Base-by-base conservation (phyloP, 2,797 vertebrate species). In the Periophthalmus magnuspinnatus region DNA sequence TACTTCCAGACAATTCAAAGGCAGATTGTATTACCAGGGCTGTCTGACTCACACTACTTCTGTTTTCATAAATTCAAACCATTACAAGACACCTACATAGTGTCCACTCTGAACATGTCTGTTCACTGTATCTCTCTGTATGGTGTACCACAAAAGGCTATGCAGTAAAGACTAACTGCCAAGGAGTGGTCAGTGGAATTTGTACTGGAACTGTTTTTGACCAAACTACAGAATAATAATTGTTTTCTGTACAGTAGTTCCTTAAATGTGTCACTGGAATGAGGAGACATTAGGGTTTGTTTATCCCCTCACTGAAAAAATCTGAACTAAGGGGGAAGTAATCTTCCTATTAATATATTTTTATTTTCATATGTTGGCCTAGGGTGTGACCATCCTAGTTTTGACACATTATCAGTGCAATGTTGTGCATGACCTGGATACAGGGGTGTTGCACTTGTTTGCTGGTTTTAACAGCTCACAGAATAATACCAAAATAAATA, bases 361-460 rank as follows among this genome's bases (percentile, higher is more conserved):
- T 92, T 93, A 93, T 94, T 94, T 94, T 94, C 93, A 77, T 94
- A 93, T 80, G 74, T 88, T 68, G 75, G 84, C 84, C 76, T 67
- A 19, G 70, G 59, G 65, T 82, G 80, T 87, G 70, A 54, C 78
- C 68, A 74, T 77, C 75, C 67, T 36, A 78, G 74, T 80, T 78
- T 77, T 69, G 72, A 75, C 84, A 19, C 80, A 78, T 84, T 84
- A 86, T 79, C 84, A 77, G 86, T 90, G 86, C 83, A 88, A 84
- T 73, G 78, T 78, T 69, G 86, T 85, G 89, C 90, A 88, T 90
- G 89, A 79, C 85, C 67, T 65, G 70, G 68, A 69, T 62, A 59
- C 65, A 22, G 77, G 52, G 77, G 77, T 80, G 56, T 68, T 73
- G 72, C 74, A 77, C 84, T 86, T 85, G 82, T 78, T 84, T 83